Percentiles rank a stretch among this genome's conserved stretches.
phyloP scores from a whole-genome alignment of 2,113 vertebrate genomes.

The Montifringilla adamsi region DNA sequence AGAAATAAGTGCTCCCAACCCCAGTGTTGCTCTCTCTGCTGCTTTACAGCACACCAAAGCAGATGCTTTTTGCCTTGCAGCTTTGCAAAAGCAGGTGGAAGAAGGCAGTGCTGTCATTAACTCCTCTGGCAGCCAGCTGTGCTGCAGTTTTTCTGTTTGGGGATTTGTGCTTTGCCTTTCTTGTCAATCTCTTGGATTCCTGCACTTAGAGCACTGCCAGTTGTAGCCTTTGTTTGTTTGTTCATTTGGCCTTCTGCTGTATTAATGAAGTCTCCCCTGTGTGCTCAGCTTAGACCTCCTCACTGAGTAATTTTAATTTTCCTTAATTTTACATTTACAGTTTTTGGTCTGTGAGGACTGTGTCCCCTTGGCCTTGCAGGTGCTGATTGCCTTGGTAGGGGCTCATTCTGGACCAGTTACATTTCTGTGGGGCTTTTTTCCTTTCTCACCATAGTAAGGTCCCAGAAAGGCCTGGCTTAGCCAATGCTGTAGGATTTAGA shows the following conservation, averaged over 20 bases:
- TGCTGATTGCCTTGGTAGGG: not conserved
- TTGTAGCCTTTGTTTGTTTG: too few relatives aligned
- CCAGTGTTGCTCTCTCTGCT: not conserved
- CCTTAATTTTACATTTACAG: not conserved
- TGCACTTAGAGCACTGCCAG: rapidly evolving
- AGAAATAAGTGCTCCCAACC: not conserved
- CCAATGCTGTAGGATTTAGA: too few relatives aligned
- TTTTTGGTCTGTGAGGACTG: not conserved
- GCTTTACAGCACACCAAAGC: not conserved
- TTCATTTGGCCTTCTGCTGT: not conserved
- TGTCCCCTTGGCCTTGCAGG: not conserved
- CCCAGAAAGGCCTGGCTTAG: not conserved
- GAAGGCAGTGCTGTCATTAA: not conserved
- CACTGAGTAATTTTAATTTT: not conserved
- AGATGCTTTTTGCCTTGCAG: not conserved
- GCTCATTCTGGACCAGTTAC: not conserved
- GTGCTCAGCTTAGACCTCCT: not conserved
- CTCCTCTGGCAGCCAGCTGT: not conserved
- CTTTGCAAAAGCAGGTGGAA: not conserved
- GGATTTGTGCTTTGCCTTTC: not conserved
- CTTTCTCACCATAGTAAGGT: not conserved
- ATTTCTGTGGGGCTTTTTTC: not conserved
- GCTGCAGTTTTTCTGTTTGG: not conserved
- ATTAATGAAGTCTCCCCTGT: not conserved
- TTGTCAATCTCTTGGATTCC: not conserved